Evolutionary conservation across 2,797 vertebrate species (phyloP), one percentile per base, ranked within the genome.

Genomic region (Takifugu rubripes): DNA sequence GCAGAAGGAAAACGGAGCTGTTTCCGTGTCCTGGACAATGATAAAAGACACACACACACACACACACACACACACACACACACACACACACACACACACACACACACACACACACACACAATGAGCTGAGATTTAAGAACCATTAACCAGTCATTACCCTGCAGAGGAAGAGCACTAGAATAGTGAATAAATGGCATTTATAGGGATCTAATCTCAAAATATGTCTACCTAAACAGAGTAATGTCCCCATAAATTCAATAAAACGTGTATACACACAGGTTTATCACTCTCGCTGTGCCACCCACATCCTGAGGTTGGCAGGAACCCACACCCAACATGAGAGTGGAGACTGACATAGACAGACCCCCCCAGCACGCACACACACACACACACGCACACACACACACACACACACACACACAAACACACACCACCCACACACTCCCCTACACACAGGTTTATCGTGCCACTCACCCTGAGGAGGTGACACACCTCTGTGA

Each of bases 1-100:
- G n/a, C 21, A 56, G 12, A 51, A 73, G 76, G 76, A 72, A 82
- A 70, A 48, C 61, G 59, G 49, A 74, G 65, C 58, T 9, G 52
- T 65, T 77, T 71, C 73, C 64, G 45, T 61, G 44, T 63, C 59
- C 49, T 71, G 49, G 26, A 48, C 56, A 29, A 43, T 21, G 78
- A 84, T 79, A 52, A 75, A 79, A 76, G 68, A 16, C 44, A 54
- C 58, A 50, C 24, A 46, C 44, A 44, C 4, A n/a, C 16, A n/a
- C 44, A 46, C 44, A 54, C 58, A 50, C 24, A 21, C 44, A 46
- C 16, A 46, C 16, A n/a, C 44, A 46, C 36, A 16, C 44, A 54
- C 58, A 50, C 24, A 44, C 43, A 44, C 14, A 44, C 2, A 2
- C 15, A n/a, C 16, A n/a, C 44, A 46, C 44, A 54, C 58, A 50